phyloP scores from a whole-genome alignment of 2,797 vertebrate species.

The Manis crassicaudata region DNA sequence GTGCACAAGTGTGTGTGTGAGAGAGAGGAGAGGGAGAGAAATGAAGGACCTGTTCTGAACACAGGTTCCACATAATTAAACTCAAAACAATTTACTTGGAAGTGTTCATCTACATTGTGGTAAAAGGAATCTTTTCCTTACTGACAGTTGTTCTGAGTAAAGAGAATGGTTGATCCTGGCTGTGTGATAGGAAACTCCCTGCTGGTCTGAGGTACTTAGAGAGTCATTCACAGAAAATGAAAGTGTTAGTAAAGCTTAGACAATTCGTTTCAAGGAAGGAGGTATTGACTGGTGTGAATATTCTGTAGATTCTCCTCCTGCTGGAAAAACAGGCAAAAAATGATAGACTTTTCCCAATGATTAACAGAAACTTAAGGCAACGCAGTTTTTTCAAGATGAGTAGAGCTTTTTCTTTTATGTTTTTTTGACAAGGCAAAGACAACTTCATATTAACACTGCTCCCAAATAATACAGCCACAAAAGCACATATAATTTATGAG shows the following conservation, averaged over 20 bases:
- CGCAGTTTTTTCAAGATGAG: not conserved
- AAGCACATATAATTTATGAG: not conserved
- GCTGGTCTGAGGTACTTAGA: constrained; percentile 19
- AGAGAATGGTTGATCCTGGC: constrained; percentile 45
- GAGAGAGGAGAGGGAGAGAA: not conserved
- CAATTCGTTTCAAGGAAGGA: constrained; percentile 65
- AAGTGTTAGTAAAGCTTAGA: constrained; percentile 61
- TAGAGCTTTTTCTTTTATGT: not conserved
- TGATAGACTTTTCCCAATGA: constrained; percentile 27
- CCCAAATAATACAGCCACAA: not conserved
- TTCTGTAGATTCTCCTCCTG: constrained; percentile 35
- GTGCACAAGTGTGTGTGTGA: not conserved
- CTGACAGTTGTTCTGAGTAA: constrained; percentile 20
- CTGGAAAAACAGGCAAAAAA: not conserved
- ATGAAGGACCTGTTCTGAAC: not conserved
- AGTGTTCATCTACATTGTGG: constrained; percentile 66
- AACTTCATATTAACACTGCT: not conserved
- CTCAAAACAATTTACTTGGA: constrained; percentile 13
- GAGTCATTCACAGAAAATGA: constrained; percentile 65
- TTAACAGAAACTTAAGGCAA: not conserved
- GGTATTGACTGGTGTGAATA: constrained; percentile 50
- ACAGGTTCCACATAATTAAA: constrained; percentile 32
- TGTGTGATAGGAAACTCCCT: constrained; percentile 64
- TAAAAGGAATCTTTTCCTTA: constrained; percentile 61
- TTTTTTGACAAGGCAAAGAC: constrained; percentile 54